Conservation (phyloP, 2,797 vertebrate genomes). For the Chaetodon trifasciatus region DNA sequence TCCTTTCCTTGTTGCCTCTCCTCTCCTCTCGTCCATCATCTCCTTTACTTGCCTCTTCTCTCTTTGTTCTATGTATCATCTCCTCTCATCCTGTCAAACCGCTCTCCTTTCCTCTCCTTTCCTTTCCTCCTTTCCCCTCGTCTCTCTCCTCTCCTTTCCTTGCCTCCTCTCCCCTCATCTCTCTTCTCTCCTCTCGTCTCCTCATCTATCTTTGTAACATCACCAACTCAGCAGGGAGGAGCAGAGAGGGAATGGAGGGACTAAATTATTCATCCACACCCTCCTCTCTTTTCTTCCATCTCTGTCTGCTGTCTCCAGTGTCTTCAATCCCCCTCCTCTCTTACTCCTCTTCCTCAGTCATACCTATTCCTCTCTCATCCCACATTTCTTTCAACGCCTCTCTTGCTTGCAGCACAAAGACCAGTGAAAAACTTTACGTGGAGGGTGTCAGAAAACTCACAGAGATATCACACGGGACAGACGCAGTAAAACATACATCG, state of each 20-base stretch:
- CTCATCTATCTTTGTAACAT: slow-evolving; percentile 60
- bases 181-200: background rate
- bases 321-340: slow-evolving; percentile 37
- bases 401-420: slow-evolving; percentile 1
- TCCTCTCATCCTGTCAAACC: background rate
- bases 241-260: slow-evolving; percentile 49
- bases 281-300: slow-evolving; percentile 42
- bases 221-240: slow-evolving; percentile 58
- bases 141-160: background rate
- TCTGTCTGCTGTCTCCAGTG: slow-evolving; percentile 47
- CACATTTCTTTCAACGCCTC: background rate
- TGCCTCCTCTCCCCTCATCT: background rate
- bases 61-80: too few species aligned
- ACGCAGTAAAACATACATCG: background rate
- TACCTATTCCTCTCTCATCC: slow-evolving; percentile 18
- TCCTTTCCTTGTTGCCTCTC: background rate
- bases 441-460: slow-evolving; percentile 1
- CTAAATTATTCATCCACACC: slow-evolving; percentile 73
- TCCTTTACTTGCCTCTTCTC: background rate
- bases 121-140: background rate
- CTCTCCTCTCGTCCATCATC: background rate
- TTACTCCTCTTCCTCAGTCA: slow-evolving; percentile 4
- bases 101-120: background rate
- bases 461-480: background rate
- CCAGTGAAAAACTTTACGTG: slow-evolving; percentile 14